Conservation (phyloP, 2,113 vertebrate species). For the Tylochromis polylepis region DNA sequence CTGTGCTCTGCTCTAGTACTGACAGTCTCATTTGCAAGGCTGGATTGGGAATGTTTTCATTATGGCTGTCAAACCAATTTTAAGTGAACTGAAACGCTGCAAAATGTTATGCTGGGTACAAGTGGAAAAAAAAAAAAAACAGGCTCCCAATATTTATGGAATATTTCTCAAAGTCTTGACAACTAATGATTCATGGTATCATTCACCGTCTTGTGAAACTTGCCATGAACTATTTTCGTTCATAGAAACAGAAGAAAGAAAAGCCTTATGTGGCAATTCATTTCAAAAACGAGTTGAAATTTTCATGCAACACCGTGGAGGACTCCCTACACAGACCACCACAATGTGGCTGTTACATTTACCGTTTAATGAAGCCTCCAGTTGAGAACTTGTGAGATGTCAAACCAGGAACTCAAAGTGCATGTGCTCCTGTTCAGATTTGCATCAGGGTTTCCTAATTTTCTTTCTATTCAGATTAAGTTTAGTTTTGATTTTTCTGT, state of each 20-base stretch:
- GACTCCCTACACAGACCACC: rapidly evolving
- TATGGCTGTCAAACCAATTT: not conserved
- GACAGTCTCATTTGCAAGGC: not conserved
- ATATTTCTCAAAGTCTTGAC: not conserved
- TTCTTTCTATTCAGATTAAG: not conserved
- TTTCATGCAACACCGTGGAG: not conserved
- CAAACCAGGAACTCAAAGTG: not conserved
- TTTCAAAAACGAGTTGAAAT: not conserved
- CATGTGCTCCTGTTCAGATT: not conserved
- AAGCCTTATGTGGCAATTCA: rapidly evolving
- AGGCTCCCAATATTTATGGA: not conserved
- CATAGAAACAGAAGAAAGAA: not conserved
- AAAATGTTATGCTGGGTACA: not conserved
- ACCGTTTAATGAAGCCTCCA: not conserved
- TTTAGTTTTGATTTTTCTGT: not conserved
- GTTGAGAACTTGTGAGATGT: not conserved
- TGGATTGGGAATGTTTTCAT: not conserved
- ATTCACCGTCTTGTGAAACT: not conserved
- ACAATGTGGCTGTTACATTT: not conserved
- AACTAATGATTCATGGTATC: not conserved
- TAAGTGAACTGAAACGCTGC: not conserved
- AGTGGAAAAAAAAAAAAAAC: not conserved
- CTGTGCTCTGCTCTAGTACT: constrained; percentile 32
- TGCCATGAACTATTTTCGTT: not conserved
- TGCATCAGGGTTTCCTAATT: not conserved